These are phyloP conservation scores for Odontocerum albicorne DNA, from an alignment of 2,888 invertebrate species.

Conservation along the genomic window DNA sequence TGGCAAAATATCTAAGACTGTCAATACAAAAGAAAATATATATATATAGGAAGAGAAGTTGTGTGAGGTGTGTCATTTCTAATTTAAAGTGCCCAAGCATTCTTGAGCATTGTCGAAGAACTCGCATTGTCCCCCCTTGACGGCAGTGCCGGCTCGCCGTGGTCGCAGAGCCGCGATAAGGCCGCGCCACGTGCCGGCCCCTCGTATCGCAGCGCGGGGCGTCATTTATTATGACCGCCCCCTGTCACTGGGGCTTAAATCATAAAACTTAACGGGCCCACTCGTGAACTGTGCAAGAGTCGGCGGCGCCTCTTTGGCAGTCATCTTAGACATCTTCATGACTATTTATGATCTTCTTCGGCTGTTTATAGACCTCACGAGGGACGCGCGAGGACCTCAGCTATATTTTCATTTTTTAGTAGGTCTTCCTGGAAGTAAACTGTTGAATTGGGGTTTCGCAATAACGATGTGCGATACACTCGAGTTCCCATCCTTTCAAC, in stretches of 20 bases:
- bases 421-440: no score
- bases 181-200: conserved; percentile 33
- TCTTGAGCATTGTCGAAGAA: neutral
- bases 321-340: no score
- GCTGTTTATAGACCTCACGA: neutral
- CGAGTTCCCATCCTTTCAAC: no score
- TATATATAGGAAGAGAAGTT: neutral
- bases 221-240: conserved; percentile 31
- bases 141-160: neutral
- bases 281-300: neutral
- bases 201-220: conserved; percentile 29
- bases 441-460: no score
- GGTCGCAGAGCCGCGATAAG: conserved; percentile 25
- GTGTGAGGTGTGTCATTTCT: no score
- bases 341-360: no score
- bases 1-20: no score
- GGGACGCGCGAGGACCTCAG: no score
- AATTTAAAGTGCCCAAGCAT: no score
- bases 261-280: conserved; percentile 34
- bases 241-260: conserved; percentile 35
- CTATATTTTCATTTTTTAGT: no score
- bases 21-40: no score
- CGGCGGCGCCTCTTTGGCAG: neutral
- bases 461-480: no score
- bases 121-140: neutral